phyloP scores from a whole-genome alignment of 2,113 vertebrate species.

The Corynorhinus townsendii region DNA sequence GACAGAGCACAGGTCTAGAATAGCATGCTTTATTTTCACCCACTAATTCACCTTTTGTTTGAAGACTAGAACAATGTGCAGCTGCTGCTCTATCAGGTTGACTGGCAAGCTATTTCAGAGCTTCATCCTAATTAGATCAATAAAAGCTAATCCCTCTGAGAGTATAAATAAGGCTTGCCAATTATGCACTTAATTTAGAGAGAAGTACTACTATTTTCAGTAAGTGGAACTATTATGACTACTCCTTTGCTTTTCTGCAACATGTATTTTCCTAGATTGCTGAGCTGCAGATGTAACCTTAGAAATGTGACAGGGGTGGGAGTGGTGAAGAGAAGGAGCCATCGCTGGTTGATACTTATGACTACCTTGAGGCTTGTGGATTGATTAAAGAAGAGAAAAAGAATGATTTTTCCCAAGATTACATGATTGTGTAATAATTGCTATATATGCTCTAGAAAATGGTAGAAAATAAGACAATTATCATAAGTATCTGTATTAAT shows the following conservation, averaged over 20 bases:
- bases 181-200: constrained; percentile 71
- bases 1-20: background rate
- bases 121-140: constrained; percentile 72
- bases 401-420: background rate
- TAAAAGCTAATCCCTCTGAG: constrained; percentile 70
- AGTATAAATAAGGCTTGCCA: constrained; percentile 68
- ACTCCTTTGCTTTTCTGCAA: constrained; percentile 32
- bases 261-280: constrained; percentile 1
- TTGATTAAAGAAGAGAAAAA: background rate
- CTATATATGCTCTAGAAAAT: background rate
- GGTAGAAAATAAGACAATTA: background rate
- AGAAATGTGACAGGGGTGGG: background rate
- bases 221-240: constrained; percentile 54
- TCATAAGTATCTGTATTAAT: background rate
- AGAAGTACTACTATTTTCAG: constrained; percentile 53
- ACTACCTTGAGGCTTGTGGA: background rate
- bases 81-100: constrained; percentile 46
- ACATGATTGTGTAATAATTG: background rate
- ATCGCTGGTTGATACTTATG: background rate
- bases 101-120: constrained; percentile 63
- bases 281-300: background rate
- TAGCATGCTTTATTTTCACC: background rate
- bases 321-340: background rate
- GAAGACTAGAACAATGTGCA: constrained; percentile 5
- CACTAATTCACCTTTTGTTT: background rate